Percentiles rank a stretch among this genome's conserved stretches.
phyloP scores from a whole-genome alignment of 2,888 invertebrate genomes.

The Dryomyza anilis region DNA sequence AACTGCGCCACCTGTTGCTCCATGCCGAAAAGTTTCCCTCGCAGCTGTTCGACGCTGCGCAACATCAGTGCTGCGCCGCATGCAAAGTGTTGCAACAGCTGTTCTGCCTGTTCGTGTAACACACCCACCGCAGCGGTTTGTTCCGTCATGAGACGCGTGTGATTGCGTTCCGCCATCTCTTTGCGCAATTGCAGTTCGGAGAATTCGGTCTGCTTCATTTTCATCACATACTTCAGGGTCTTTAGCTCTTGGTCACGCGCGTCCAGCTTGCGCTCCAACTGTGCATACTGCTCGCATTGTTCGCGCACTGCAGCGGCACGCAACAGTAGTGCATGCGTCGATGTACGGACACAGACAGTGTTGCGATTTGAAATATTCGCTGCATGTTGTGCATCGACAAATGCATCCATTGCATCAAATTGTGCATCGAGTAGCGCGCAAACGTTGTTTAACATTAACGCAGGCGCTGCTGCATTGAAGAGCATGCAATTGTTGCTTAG shows the following conservation, averaged over 20 bases:
- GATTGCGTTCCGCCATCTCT: slow-evolving; percentile 90
- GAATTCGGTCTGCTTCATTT: slow-evolving; percentile 88
- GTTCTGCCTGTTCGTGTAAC: no score
- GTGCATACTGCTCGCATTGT: slow-evolving; percentile 90
- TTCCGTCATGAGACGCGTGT: slow-evolving; percentile 65
- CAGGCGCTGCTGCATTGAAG: no score
- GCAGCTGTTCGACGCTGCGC: no score
- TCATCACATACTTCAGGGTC: slow-evolving; percentile 82
- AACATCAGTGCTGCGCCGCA: no score
- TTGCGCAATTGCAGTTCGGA: slow-evolving; percentile 89
- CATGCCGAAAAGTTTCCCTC: no score
- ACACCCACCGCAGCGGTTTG: slow-evolving; percentile 41
- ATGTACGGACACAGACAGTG: slow-evolving; percentile 64
- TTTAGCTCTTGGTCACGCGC: slow-evolving; percentile 91
- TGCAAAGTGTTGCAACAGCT: no score
- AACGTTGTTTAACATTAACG: not conserved
- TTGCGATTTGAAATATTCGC: slow-evolving; percentile 65
- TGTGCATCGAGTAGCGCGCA: slow-evolving; percentile 63
- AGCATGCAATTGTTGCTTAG: slow-evolving; percentile 4
- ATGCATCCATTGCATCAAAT: slow-evolving; percentile 68
- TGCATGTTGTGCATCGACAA: slow-evolving; percentile 81
- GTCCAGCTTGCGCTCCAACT: slow-evolving; percentile 81
- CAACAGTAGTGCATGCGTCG: slow-evolving; percentile 73
- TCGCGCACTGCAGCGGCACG: slow-evolving; percentile 87
- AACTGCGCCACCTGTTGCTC: slow-evolving; percentile 86